Base-by-base conservation (phyloP, 2,888 invertebrate genomes). In the Tetragnatha montana region DNA sequence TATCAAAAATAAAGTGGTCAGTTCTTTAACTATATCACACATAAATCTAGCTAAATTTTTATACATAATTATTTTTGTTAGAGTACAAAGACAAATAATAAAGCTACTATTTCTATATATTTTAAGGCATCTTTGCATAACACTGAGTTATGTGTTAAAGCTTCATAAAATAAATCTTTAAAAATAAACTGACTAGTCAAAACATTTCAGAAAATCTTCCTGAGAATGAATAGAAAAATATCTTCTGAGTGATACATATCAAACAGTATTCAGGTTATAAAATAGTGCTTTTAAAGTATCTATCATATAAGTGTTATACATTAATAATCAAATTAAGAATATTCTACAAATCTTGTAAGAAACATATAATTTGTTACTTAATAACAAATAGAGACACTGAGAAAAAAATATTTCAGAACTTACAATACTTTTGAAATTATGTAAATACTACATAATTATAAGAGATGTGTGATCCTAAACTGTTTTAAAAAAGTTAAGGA, bases 151-250 rank as follows among this genome's bases (percentile, higher is more conserved):
- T 17, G 17, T 12, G 60, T 10, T 60, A 60, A 60, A 60, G 60
- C 60, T 60, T 10, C 8, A 60, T 60, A 60, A 60, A 60, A 60
- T 60, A 60, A 60, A 60, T 60, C 60, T 60, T 60, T 60, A 60
- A 60, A 60, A 60, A 60, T 60, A 60, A 60, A 60, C 60, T 60
- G 86, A 86, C 86, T 86, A 86, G 86, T 73, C 60, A 60, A 35
- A 73, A 80, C 74, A 73, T 86, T 86, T 80, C 60, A 73, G 73
- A 74, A 68, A 80, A 74, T 60, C 78, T 70, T 74, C 86, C 80
- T 86, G 60, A 80, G 79, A 69, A 80, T 86, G 80, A 86, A 86
- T 80, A 86, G 60, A 86, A 86, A 86, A 86, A 86, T 80, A 86
- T 80, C 22, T 79, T n/a, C 73, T 81, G 35, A 35, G 35, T 35